Conservation (phyloP, 2,797 vertebrate species). For the Gymnopithys bicolor region DNA sequence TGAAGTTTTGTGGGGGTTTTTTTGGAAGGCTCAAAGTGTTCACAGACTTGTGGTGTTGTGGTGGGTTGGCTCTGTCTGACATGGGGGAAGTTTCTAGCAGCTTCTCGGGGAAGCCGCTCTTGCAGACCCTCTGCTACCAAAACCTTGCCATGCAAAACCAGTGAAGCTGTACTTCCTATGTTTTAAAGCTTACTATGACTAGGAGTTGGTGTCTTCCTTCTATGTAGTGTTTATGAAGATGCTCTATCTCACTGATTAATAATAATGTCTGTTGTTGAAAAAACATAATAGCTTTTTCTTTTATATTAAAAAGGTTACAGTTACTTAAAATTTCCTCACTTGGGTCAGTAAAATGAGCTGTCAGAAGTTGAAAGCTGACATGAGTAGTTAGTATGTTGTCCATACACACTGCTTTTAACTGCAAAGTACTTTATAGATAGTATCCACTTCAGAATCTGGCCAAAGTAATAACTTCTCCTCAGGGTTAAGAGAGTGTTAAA, state of each 20-base stretch:
- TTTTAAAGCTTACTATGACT: neutral
- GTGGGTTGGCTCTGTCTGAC: neutral
- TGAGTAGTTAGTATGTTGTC: neutral
- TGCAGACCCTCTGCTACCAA: neutral
- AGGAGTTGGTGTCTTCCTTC: neutral
- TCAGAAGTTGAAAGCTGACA: neutral
- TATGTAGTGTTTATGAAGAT: neutral
- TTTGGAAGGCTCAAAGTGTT: neutral
- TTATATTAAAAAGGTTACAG: neutral
- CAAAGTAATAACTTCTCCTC: neutral
- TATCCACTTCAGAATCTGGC: neutral
- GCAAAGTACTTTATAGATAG: neutral
- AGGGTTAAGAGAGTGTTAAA: neutral
- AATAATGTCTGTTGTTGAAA: neutral
- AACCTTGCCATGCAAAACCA: neutral
- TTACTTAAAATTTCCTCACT: neutral
- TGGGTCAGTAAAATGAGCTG: neutral
- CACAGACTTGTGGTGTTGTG: neutral
- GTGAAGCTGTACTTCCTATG: neutral
- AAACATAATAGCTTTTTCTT: neutral
- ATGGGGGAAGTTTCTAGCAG: neutral
- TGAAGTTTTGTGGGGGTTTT: neutral
- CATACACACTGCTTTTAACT: neutral
- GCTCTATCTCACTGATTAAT: neutral
- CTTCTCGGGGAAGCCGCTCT: neutral